phyloP scores from a whole-genome alignment of 1,140 invertebrate species.

The Drosophila sechellia region DNA sequence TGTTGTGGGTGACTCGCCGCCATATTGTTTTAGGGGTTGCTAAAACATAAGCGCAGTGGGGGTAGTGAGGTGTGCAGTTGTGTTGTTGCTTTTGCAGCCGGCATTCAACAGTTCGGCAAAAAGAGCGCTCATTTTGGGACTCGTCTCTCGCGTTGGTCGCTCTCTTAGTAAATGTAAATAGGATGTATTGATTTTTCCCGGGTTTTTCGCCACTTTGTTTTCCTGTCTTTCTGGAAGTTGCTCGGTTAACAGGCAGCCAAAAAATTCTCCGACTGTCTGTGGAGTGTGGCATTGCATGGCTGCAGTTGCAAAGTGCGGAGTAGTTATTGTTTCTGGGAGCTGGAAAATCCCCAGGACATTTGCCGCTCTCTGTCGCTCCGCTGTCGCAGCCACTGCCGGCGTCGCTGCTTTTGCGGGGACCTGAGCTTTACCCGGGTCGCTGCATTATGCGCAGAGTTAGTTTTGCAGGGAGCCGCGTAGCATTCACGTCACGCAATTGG shows the following conservation, averaged over 20 bases:
- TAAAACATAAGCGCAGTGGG: slow-evolving; percentile 20
- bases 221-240: slow-evolving; percentile 33
- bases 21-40: slow-evolving; percentile 78
- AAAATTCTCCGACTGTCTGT: slow-evolving; percentile 16
- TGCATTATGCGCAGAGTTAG: slow-evolving; percentile 83
- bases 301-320: slow-evolving; percentile 20
- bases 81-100: slow-evolving; percentile 52
- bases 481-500: slow-evolving; percentile 66
- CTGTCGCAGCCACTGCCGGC: slow-evolving; percentile 14
- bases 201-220: slow-evolving; percentile 30
- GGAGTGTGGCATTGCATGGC: slow-evolving; percentile 34
- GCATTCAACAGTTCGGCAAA: slow-evolving; percentile 82
- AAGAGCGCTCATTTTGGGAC: slow-evolving; percentile 22
- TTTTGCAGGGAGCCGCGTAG: slow-evolving; percentile 77
- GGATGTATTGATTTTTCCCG: slow-evolving; percentile 75
- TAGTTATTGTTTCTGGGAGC: slow-evolving; percentile 14
- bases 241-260: slow-evolving; percentile 15
- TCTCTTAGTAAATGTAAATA: slow-evolving; percentile 58
- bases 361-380: slow-evolving; percentile 18
- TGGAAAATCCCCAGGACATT: slow-evolving; percentile 32
- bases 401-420: slow-evolving; percentile 24
- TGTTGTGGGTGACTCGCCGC: slow-evolving; percentile 51
- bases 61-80: slow-evolving; percentile 16
- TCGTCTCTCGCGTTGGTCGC: slow-evolving; percentile 4
- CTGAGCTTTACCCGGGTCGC: slow-evolving; percentile 78